Evolutionary conservation across 2,888 invertebrate species (phyloP), one percentile per base, ranked within the genome.

Genomic region (Drosophila mercatorum): DNA sequence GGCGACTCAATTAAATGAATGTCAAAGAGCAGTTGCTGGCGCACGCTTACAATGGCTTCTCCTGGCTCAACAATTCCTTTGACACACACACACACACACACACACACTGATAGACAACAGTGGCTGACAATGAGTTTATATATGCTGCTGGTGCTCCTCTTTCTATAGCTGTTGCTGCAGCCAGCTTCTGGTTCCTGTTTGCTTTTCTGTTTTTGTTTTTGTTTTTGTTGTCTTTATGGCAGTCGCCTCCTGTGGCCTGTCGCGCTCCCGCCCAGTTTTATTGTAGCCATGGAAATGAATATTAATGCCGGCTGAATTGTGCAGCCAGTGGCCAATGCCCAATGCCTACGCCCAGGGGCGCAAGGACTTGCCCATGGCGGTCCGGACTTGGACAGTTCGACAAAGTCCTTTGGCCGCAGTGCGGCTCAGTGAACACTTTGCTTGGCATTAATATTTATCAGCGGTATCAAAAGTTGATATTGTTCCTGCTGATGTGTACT

Each of bases 211-310:
- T 26, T 14, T 12, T 46, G 46, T 7, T 26, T 14, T 12, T 46
- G 46, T n/a, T 73, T 64, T 49, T 75, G 80, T 38, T 77, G 83
- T 66, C 72, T 71, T 83, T 75, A 75, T 87, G 81, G 76, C 76
- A 71, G 74, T 34, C 83, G 72, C 69, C 77, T 76, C 78, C 77
- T 88, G 83, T 75, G 86, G 77, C 83, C 90, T 53, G 38, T 26
- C 61, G 77, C 53, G 67, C 55, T 68, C 49, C 40, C 22, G 34
- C 69, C 68, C 52, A 70, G 70, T 72, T 75, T 79, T 88, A 75
- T 84, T 85, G 90, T 90, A 76, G 68, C 82, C 78, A 81, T 87
- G 88, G 88, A 89, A 90, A 87, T 90, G 90, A 87, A 87, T 87
- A 87, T 87, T 87, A 87, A 87, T 87, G 88, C 86, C 58, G 60